Percentiles rank a stretch among this genome's conserved stretches.
Evolutionary conservation across 1,140 invertebrate genomes (phyloP).

Genomic region (Drosophila simulans): DNA sequence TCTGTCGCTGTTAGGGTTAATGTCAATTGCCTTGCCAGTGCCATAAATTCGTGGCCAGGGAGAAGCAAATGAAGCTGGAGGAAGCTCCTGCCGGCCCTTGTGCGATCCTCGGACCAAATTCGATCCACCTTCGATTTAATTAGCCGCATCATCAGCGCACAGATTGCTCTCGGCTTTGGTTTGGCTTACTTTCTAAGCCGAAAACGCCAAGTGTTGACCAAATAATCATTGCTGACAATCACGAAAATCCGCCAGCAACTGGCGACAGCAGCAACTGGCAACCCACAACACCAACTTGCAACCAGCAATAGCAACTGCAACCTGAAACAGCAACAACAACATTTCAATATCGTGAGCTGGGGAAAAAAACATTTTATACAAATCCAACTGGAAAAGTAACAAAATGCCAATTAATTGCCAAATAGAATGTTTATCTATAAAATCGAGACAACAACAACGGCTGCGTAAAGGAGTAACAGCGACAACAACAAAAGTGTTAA

Average conservation of each 20-base stretch:
- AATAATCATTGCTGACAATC: constrained; percentile 81
- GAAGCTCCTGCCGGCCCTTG: constrained; percentile 40
- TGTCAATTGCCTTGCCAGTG: constrained; percentile 72
- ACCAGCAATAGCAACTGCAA: constrained; percentile 23
- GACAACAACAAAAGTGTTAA: constrained; percentile 45
- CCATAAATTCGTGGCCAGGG: constrained; percentile 63
- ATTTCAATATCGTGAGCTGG: constrained; percentile 77
- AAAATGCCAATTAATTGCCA: constrained; percentile 82
- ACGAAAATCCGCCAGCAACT: constrained; percentile 54
- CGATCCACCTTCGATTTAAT: constrained; percentile 69
- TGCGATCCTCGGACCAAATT: constrained; percentile 29
- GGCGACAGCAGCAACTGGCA: constrained; percentile 13
- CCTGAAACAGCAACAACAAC: constrained; percentile 52
- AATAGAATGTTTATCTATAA: constrained; percentile 83
- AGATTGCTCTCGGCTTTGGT: constrained; percentile 25
- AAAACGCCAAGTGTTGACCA: constrained; percentile 58
- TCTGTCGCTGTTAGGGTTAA: constrained; percentile 80
- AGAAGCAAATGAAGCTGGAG: constrained; percentile 1
- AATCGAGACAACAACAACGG: constrained; percentile 50
- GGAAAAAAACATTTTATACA: constrained; percentile 70
- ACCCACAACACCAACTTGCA: constrained; percentile 14
- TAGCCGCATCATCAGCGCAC: constrained; percentile 45
- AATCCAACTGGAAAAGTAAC: constrained; percentile 80
- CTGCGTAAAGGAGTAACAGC: constrained; percentile 33
- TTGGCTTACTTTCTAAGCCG: constrained; percentile 56